These are phyloP conservation scores for Chunga burmeisteri DNA, from an alignment of 2,113 vertebrate species.

Conservation along the genomic window DNA sequence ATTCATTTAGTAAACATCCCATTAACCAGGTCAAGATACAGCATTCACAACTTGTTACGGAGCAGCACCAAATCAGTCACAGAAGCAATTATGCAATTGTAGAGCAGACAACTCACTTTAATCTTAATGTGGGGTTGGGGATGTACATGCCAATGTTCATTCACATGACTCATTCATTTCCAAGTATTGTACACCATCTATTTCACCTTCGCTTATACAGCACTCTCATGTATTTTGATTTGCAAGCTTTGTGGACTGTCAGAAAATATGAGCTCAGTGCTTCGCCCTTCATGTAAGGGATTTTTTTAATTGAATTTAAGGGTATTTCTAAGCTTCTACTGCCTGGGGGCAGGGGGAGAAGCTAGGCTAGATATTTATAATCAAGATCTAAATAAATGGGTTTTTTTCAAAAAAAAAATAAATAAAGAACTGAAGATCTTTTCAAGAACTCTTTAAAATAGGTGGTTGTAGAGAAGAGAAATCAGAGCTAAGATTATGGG, in stretches of 20 bases:
- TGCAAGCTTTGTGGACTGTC: not conserved
- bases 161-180: conserved; percentile 18
- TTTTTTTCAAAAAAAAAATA: not conserved
- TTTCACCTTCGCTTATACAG: not conserved
- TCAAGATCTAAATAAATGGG: not conserved
- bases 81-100: conserved; percentile 39
- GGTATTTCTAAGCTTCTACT: not conserved
- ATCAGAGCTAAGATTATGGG: not conserved
- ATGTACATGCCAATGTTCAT: conserved; percentile 23
- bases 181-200: not conserved
- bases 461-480: not conserved
- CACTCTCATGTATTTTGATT: not conserved
- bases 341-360: not conserved
- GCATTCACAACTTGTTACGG: conserved; percentile 40
- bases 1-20: conserved; percentile 57
- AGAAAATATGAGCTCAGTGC: not conserved
- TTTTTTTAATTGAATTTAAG: not conserved
- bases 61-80: conserved; percentile 46
- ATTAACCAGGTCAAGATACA: conserved; percentile 51
- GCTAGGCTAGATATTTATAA: not conserved
- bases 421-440: not conserved
- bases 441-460: conserved; percentile 14
- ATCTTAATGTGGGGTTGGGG: conserved; percentile 25
- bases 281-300: not conserved
- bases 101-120: conserved; percentile 37